Conservation (phyloP, 2,797 vertebrate genomes). For the Meda fulgida region DNA sequence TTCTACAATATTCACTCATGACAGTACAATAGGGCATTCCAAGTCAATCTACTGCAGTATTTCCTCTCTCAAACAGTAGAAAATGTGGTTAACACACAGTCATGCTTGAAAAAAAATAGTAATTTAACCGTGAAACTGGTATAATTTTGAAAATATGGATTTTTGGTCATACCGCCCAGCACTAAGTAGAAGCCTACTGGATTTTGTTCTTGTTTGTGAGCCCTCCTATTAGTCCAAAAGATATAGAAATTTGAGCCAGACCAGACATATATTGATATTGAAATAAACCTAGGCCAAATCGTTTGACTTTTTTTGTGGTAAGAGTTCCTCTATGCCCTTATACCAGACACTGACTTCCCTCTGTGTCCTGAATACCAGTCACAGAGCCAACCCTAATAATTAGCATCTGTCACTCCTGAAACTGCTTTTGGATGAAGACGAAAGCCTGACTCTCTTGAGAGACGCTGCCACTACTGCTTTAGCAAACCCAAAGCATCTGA, state of each 20-base stretch:
- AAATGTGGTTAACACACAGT: too few relatives aligned
- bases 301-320: neutral
- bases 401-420: slow-evolving; percentile 22
- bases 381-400: slow-evolving; percentile 23
- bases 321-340: neutral
- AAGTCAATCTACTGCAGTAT: too few relatives aligned
- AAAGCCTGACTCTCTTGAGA: slow-evolving; percentile 25
- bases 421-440: slow-evolving; percentile 18
- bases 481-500: slow-evolving; percentile 25
- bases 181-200: neutral
- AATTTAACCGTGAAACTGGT: too few relatives aligned
- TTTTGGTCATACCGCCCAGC: too few relatives aligned
- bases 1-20: too few relatives aligned
- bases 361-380: neutral
- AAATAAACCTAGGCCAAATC: neutral
- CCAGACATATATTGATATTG: too few relatives aligned
- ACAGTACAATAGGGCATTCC: too few relatives aligned
- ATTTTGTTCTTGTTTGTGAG: neutral
- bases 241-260: too few relatives aligned
- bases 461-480: slow-evolving; percentile 8
- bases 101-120: too few relatives aligned
- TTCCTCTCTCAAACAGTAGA: too few relatives aligned
- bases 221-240: neutral
- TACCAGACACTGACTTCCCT: neutral
- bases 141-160: too few relatives aligned